Percentiles rank a stretch among this genome's conserved stretches.
phyloP scores from a whole-genome alignment of 2,797 vertebrate species.

The Salarias fasciatus region DNA sequence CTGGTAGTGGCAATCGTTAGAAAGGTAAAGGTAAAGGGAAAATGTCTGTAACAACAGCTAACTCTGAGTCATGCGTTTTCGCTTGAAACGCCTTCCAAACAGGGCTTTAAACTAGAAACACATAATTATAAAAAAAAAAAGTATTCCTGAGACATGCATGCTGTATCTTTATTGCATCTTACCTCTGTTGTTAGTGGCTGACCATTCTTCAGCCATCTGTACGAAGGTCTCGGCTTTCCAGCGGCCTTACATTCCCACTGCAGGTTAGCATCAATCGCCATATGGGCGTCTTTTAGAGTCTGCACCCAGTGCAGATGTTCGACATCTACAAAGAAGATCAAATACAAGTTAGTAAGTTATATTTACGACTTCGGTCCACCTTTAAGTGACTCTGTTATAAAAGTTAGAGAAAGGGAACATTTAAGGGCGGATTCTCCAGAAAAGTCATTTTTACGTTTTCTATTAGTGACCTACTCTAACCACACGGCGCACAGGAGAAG shows the following conservation, averaged over 20 bases:
- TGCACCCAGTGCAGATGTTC: slow-evolving; percentile 89
- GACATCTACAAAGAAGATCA: slow-evolving; percentile 68
- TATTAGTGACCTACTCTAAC: background rate
- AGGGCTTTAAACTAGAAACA: no score
- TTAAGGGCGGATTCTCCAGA: background rate
- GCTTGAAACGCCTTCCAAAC: no score
- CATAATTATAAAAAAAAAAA: no score
- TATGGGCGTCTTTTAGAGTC: slow-evolving; percentile 85
- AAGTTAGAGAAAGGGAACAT: no score
- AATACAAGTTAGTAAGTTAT: background rate
- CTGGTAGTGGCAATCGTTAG: no score
- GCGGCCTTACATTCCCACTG: slow-evolving; percentile 90
- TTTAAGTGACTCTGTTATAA: no score
- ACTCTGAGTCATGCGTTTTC: no score
- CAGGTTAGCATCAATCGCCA: slow-evolving; percentile 87
- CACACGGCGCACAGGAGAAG: background rate
- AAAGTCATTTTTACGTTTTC: no score
- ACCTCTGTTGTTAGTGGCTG: slow-evolving; percentile 81
- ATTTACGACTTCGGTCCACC: no score
- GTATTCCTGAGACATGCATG: no score
- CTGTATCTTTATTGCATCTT: slow-evolving; percentile 34
- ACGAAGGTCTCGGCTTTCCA: slow-evolving; percentile 84
- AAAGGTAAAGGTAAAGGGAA: no score
- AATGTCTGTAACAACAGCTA: no score
- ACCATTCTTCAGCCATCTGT: slow-evolving; percentile 90